These are phyloP conservation scores for Sesamia nonagrioides DNA, from an alignment of 1,140 invertebrate genomes.

Conservation along the genomic window DNA sequence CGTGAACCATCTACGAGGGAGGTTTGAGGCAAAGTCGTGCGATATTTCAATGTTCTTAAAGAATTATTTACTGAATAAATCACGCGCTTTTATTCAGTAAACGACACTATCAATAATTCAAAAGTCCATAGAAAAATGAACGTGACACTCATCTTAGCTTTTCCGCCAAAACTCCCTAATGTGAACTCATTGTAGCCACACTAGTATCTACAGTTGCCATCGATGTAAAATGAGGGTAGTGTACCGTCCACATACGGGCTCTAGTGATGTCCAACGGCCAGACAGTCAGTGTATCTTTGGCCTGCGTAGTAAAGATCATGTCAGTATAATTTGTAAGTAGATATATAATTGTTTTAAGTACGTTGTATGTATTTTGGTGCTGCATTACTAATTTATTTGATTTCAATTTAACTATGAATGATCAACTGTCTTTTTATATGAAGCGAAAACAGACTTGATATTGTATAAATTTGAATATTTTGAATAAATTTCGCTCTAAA, in stretches of 20 bases:
- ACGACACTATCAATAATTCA: no score
- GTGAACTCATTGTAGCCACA: no score
- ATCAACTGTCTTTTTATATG: conserved; percentile 70
- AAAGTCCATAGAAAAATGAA: no score
- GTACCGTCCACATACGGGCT: neutral
- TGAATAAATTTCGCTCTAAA: conserved; percentile 80
- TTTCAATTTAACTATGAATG: conserved; percentile 74
- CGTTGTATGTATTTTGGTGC: conserved; percentile 81
- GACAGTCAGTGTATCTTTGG: conserved; percentile 14
- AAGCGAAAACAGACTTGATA: conserved; percentile 77
- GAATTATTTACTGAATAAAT: no score
- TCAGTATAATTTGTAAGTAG: conserved; percentile 64
- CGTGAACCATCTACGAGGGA: no score
- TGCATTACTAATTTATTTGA: conserved; percentile 83
- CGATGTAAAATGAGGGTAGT: neutral
- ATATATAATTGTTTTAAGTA: conserved; percentile 69
- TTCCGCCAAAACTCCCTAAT: no score
- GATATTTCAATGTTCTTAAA: no score
- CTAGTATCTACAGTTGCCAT: neutral
- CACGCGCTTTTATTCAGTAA: no score
- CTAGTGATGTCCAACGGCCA: conserved; percentile 15
- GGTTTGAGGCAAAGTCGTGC: no score
- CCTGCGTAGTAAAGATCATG: conserved; percentile 16
- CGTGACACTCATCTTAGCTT: no score
- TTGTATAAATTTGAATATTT: conserved; percentile 83